Evolutionary conservation across 2,113 vertebrate species (phyloP).

Genomic region (Epinephelus lanceolatus): DNA sequence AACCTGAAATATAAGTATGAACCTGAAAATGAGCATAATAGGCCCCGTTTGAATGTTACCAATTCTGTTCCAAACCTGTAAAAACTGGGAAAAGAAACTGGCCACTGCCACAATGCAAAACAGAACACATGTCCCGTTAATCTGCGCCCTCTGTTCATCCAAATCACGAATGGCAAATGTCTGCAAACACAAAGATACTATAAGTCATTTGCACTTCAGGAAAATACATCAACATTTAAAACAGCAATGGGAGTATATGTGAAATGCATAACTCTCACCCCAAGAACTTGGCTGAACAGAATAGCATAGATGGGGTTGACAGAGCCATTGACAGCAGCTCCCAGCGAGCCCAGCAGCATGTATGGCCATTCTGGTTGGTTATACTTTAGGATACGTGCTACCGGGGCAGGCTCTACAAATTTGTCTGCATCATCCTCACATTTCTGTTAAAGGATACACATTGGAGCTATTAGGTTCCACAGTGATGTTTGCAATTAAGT

Average conservation of each 20-base stretch:
- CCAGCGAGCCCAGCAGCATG: conserved; percentile 84
- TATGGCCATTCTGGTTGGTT: conserved; percentile 86
- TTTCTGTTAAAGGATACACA: conserved; percentile 44
- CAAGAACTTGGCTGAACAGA: conserved; percentile 85
- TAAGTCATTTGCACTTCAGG: neutral
- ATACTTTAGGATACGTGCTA: conserved; percentile 85
- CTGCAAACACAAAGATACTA: conserved; percentile 63
- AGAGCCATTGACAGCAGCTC: conserved; percentile 82
- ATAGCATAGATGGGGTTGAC: conserved; percentile 83
- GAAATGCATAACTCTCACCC: conserved; percentile 67
- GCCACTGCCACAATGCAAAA: conserved; percentile 80
- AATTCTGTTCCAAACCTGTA: conserved; percentile 77
- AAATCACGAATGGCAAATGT: conserved; percentile 81
- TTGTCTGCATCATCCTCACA: conserved; percentile 50
- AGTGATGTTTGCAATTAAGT: neutral
- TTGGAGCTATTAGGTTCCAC: neutral
- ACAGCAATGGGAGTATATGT: neutral
- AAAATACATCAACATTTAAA: conserved; percentile 4
- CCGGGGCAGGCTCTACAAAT: conserved; percentile 66
- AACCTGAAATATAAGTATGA: too few relatives aligned
- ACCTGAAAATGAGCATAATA: too few relatives aligned
- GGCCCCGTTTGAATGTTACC: too few relatives aligned
- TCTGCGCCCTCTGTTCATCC: conserved; percentile 73
- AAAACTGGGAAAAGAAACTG: conserved; percentile 83
- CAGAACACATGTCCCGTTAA: conserved; percentile 80